Conservation (phyloP, 2,888 invertebrate species). For the Gymnosoma rotundatum region DNA sequence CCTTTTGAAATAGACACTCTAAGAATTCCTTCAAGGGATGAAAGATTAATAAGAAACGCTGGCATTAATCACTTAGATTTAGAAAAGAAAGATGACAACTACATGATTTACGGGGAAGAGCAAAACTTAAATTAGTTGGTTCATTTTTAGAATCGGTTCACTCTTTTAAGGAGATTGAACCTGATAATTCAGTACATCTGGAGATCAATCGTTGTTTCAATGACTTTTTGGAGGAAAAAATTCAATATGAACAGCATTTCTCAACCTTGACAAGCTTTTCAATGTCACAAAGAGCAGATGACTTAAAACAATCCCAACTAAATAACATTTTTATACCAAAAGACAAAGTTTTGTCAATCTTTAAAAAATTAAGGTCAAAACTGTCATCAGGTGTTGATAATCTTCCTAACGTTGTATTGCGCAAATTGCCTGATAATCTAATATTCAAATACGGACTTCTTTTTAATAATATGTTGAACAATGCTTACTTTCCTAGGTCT, state of each 20-base stretch:
- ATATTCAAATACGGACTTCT: conserved; percentile 7
- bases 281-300: conserved; percentile 8
- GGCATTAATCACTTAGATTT: conserved; percentile 11
- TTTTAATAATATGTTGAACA: conserved; percentile 25
- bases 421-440: not conserved
- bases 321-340: no score
- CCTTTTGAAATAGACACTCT: conserved; percentile 14
- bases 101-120: conserved; percentile 9
- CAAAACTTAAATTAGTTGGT: conserved; percentile 40
- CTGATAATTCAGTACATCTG: conserved; percentile 1
- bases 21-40: conserved; percentile 10
- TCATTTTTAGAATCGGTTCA: conserved; percentile 47
- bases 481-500: conserved; percentile 33
- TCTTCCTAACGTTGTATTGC: no score
- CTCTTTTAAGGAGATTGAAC: conserved; percentile 36
- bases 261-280: conserved; percentile 22
- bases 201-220: conserved; percentile 8
- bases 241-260: conserved; percentile 1
- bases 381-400: no score
- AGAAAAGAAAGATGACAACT: conserved; percentile 17
- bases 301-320: not conserved
- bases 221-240: conserved; percentile 36
- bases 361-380: no score
- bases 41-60: conserved; percentile 5
- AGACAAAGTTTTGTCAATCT: no score